phyloP scores from a whole-genome alignment of 2,888 invertebrate genomes.

The Harpalus rufipes region DNA sequence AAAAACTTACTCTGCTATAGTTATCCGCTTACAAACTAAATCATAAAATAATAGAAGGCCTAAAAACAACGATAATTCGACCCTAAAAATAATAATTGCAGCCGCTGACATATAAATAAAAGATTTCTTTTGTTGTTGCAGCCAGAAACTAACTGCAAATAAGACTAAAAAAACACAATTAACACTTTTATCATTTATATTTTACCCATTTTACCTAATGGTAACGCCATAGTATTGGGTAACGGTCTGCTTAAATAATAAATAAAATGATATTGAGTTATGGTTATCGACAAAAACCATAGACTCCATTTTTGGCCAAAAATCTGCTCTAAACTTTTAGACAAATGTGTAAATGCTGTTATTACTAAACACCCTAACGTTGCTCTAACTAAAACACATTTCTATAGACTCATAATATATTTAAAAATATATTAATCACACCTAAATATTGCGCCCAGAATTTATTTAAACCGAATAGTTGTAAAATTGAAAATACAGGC shows the following conservation, averaged over 20 bases:
- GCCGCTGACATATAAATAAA: conserved; percentile 93
- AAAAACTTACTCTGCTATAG: conserved; percentile 82
- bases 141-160: conserved; percentile 91
- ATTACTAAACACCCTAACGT: conserved; percentile 89
- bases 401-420: background rate
- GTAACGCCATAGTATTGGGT: conserved; percentile 96
- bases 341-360: conserved; percentile 85
- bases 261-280: conserved; percentile 98
- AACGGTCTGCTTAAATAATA: conserved; percentile 96
- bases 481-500: conserved; percentile 85
- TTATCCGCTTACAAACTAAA: conserved; percentile 85
- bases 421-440: conserved; percentile 74
- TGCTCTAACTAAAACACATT: conserved; percentile 86
- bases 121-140: conserved; percentile 85
- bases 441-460: conserved; percentile 94
- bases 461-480: conserved; percentile 86
- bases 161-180: conserved; percentile 83
- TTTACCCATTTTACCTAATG: conserved; percentile 84
- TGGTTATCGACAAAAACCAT: conserved; percentile 91
- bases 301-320: conserved; percentile 89
- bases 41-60: conserved; percentile 92
- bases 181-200: conserved; percentile 22
- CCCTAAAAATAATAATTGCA: conserved; percentile 93
- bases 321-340: conserved; percentile 85
- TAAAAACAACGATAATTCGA: conserved; percentile 91